These are phyloP conservation scores for Acrocephalus arundinaceus DNA, from an alignment of 2,113 vertebrate genomes.

Conservation along the genomic window DNA sequence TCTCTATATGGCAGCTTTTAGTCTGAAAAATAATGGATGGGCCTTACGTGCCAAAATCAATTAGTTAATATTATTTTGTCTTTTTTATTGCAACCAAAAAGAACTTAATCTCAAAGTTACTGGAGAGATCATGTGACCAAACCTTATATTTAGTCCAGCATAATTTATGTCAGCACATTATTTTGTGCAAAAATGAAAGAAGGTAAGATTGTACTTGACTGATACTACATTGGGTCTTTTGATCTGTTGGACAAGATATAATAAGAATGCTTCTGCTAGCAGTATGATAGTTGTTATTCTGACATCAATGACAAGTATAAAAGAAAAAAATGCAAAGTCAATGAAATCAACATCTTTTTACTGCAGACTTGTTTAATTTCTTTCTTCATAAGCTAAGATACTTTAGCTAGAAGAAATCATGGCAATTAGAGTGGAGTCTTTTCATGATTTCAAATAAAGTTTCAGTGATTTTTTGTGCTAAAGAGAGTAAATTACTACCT, in stretches of 20 bases:
- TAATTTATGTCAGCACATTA: neutral
- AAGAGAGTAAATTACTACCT: neutral
- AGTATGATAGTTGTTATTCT: neutral
- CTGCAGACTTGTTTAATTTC: neutral
- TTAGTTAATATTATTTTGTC: neutral
- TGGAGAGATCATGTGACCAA: neutral
- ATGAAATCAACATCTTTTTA: neutral
- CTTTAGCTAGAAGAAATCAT: neutral
- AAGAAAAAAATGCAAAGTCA: neutral
- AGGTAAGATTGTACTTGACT: neutral
- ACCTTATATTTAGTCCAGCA: neutral
- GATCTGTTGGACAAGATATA: neutral
- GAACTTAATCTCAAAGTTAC: neutral
- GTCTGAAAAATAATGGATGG: neutral
- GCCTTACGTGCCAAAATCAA: neutral
- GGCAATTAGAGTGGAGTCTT: fast-evolving
- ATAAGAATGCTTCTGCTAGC: neutral
- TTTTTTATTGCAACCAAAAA: neutral
- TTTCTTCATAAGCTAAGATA: neutral
- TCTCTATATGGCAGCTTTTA: neutral
- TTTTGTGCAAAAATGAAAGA: neutral
- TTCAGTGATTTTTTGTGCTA: neutral
- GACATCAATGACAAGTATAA: neutral
- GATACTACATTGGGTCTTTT: neutral
- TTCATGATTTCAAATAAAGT: neutral